A percentile compares a stretch with the other conserved stretches of the same genome.
Conservation (phyloP, 2,888 invertebrate species). For the Ormyrus labotus region DNA sequence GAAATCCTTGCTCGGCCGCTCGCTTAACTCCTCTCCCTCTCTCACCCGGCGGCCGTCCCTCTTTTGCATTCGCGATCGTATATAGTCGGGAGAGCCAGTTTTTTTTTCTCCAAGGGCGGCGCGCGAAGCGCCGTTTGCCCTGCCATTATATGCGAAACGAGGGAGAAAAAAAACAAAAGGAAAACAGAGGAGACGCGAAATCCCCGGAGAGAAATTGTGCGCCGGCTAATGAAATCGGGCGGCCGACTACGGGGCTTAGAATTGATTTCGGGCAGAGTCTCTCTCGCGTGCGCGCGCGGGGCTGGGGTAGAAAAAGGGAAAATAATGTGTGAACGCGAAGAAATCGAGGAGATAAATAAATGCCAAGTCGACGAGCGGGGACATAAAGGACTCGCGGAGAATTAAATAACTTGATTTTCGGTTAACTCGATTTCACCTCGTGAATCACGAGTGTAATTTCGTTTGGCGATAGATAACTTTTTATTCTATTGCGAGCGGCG, state of each 20-base stretch:
- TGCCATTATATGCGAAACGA: slow-evolving; percentile 49
- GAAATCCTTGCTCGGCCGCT: slow-evolving; percentile 5
- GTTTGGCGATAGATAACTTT: too few relatives aligned
- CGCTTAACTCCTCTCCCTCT: too few relatives aligned
- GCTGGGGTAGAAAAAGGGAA: background rate
- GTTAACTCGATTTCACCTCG: too few relatives aligned
- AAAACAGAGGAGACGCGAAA: background rate
- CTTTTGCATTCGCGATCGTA: slow-evolving; percentile 1
- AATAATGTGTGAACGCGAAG: slow-evolving; percentile 24
- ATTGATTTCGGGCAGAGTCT: slow-evolving; percentile 38
- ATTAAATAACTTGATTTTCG: slow-evolving; percentile 23
- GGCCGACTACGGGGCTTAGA: slow-evolving; percentile 1
- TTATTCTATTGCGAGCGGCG: too few relatives aligned
- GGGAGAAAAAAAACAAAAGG: slow-evolving; percentile 24
- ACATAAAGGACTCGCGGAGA: slow-evolving; percentile 17
- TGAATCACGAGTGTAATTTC: too few relatives aligned
- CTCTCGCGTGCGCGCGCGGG: background rate
- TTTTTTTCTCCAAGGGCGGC: background rate
- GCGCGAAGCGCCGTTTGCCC: background rate
- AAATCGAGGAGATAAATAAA: background rate
- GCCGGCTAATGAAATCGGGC: slow-evolving; percentile 47
- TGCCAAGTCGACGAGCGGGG: background rate
- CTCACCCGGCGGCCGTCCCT: background rate
- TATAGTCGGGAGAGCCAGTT: background rate
- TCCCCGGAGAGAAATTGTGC: slow-evolving; percentile 23